Conservation (phyloP, 2,113 vertebrate species). For the human (Homo sapiens) region GRCh38 chr2:75349001-75349500, state of each 20-base stretch:
- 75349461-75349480: constrained; percentile 44
- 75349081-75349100: not conserved
- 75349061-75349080: not conserved
- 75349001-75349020: not conserved
- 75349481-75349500: not conserved
- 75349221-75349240: not conserved
- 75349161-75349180: not conserved
- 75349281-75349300: not conserved
- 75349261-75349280: not conserved
- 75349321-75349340: not conserved
- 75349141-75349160: not conserved
- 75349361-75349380: not conserved
- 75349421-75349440: constrained; percentile 45
- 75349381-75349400: not conserved
- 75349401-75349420: not conserved
- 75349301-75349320: constrained; percentile 45
- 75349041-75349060: not conserved
- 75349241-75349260: not conserved
- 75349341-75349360: not conserved
- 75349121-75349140: not conserved
- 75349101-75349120: not conserved
- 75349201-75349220: not conserved
- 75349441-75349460: not conserved
- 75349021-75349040: not conserved
- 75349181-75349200: not conserved